phyloP scores from a whole-genome alignment of 2,113 vertebrate genomes.

The Cygnus buccinator region DNA sequence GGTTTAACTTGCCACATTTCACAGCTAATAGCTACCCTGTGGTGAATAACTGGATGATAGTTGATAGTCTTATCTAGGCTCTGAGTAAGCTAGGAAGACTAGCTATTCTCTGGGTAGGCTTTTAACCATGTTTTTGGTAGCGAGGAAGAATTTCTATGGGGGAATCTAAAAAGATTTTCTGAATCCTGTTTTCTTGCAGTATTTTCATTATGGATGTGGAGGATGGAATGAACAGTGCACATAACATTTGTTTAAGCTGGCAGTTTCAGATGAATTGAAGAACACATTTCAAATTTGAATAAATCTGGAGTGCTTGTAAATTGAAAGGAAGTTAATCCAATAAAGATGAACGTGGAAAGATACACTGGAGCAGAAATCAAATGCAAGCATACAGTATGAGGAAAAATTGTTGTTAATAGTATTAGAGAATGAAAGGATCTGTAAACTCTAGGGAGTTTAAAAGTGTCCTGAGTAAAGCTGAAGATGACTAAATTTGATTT shows the following conservation, averaged over 20 bases:
- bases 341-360: not conserved
- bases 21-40: not conserved
- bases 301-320: not conserved
- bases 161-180: not conserved
- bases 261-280: not conserved
- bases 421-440: not conserved
- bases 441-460: not conserved
- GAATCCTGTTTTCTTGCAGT: not conserved
- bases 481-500: not conserved
- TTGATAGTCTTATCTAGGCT: not conserved
- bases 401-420: not conserved
- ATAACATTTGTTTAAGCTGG: not conserved
- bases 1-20: not conserved
- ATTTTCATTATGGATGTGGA: not conserved
- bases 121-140: not conserved
- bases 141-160: not conserved
- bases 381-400: not conserved
- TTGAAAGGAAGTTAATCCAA: not conserved
- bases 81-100: not conserved
- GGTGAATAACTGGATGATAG: not conserved
- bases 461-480: not conserved
- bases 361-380: not conserved
- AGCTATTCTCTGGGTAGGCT: not conserved
- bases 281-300: not conserved
- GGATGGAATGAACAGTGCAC: not conserved